A percentile compares a stretch with the other conserved stretches of the same genome.
Evolutionary conservation across 2,113 vertebrate species (phyloP).

Genomic region (Pachyramphus minor): DNA sequence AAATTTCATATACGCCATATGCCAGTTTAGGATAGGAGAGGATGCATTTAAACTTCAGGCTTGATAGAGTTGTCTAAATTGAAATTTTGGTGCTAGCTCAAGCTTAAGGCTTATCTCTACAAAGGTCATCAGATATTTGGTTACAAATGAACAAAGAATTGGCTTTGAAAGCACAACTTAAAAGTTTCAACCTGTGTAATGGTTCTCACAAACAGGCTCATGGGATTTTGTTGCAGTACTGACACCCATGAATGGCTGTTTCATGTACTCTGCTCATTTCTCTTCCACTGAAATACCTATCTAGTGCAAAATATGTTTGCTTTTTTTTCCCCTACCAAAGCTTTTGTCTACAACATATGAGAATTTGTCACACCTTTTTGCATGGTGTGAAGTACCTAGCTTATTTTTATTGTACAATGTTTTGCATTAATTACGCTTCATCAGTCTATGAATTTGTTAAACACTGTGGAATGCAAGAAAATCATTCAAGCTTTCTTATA

Average conservation of each 20-base stretch:
- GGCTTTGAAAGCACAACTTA: neutral
- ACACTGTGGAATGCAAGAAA: neutral
- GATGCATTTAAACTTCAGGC: neutral
- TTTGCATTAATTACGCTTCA: neutral
- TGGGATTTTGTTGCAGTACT: neutral
- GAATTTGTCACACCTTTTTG: neutral
- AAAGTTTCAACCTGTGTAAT: neutral
- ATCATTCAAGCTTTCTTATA: neutral
- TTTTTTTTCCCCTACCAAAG: neutral
- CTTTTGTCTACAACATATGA: neutral
- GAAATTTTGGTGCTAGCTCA: neutral
- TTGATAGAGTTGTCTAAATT: neutral
- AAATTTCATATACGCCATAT: neutral
- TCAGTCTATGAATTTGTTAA: neutral
- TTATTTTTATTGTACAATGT: neutral
- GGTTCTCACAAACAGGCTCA: neutral
- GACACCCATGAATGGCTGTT: fast-evolving
- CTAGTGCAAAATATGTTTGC: neutral
- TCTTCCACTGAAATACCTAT: neutral
- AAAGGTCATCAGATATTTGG: neutral
- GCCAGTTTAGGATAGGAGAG: neutral
- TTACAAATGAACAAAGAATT: neutral
- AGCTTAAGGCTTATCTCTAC: neutral
- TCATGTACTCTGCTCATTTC: fast-evolving
- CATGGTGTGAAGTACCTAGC: neutral